Evolutionary conservation across 2,797 vertebrate species (phyloP).

Genomic region (Aphelocoma californica): DNA sequence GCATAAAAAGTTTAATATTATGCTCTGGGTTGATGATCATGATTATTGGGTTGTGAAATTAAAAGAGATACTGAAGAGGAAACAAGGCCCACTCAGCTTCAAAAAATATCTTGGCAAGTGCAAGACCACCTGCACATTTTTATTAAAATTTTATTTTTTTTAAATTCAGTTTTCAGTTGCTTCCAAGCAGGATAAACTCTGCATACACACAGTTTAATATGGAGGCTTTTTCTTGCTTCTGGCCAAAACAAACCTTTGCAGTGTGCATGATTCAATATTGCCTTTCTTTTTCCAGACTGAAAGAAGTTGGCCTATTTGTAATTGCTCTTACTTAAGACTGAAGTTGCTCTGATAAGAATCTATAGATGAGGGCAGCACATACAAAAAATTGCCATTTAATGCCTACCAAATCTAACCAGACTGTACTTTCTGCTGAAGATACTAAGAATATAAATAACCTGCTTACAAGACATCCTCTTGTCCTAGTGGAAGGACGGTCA

Average conservation of each 20-base stretch:
- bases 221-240: neutral
- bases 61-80: constrained; percentile 6
- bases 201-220: neutral
- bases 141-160: neutral
- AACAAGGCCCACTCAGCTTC: neutral
- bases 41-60: neutral
- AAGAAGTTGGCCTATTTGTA: neutral
- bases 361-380: constrained; percentile 1
- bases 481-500: constrained; percentile 18
- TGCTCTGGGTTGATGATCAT: neutral
- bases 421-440: constrained; percentile 25
- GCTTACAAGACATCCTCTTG: constrained; percentile 37
- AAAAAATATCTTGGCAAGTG: neutral
- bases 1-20: constrained; percentile 20
- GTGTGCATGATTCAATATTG: neutral
- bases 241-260: neutral
- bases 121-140: neutral
- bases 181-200: neutral
- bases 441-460: constrained; percentile 56
- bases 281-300: neutral
- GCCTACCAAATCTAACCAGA: constrained; percentile 19
- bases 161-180: neutral
- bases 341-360: neutral
- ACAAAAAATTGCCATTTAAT: neutral
- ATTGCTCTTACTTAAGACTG: neutral